Evolutionary conservation across 2,797 vertebrate genomes (phyloP).

Genomic region (Paramormyrops hopkinsi): DNA sequence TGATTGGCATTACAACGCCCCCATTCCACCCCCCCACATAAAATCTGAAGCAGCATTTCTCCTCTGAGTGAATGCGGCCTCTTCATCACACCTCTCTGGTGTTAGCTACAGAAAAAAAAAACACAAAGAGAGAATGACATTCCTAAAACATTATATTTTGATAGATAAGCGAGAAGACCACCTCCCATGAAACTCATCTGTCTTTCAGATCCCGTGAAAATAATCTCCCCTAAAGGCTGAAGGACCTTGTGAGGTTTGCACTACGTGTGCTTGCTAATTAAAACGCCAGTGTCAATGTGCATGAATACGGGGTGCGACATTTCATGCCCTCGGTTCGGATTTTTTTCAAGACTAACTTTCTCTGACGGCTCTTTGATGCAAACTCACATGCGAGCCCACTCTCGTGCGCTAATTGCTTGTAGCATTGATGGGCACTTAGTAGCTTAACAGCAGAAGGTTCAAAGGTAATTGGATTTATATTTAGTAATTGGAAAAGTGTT

Average conservation of each 20-base stretch:
- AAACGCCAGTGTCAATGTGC: neutral
- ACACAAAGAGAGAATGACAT: neutral
- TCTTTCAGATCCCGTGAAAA: neutral
- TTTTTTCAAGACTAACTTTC: neutral
- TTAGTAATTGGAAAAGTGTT: constrained; percentile 7
- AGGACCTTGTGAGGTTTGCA: neutral
- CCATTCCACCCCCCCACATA: neutral
- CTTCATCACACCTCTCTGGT: neutral
- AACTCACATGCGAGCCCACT: neutral
- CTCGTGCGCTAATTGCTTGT: neutral
- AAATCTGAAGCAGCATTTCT: neutral
- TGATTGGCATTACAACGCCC: neutral
- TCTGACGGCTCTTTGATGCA: neutral
- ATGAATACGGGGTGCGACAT: neutral
- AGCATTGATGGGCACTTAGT: constrained; percentile 10
- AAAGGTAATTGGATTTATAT: constrained; percentile 19
- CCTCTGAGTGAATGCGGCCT: neutral
- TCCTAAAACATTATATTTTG: neutral
- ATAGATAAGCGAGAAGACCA: neutral
- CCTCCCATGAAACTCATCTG: neutral
- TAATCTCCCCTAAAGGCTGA: neutral
- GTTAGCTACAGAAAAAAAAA: neutral
- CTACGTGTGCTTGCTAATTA: neutral
- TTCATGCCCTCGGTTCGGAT: neutral
- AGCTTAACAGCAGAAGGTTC: neutral